phyloP scores from a whole-genome alignment of 2,888 invertebrate genomes.

The Euzophera pinguis region DNA sequence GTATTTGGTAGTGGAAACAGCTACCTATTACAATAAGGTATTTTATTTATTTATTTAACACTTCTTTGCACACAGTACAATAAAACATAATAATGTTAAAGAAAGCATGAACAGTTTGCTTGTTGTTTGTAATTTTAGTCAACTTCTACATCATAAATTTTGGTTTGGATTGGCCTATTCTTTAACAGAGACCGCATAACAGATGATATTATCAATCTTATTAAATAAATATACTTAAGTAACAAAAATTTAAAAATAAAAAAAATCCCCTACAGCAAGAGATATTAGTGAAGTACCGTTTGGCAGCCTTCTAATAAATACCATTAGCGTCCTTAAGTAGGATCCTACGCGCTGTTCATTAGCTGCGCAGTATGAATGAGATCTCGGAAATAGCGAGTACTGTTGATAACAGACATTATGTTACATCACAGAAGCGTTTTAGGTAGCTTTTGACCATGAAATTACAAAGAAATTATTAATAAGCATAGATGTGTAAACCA shows the following conservation, averaged over 20 bases:
- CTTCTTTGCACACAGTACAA: too few species aligned
- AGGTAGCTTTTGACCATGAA: conserved; percentile 11
- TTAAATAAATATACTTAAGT: not conserved
- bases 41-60: too few species aligned
- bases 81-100: too few species aligned
- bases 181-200: too few species aligned
- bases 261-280: not conserved
- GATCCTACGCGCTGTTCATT: conserved; percentile 72
- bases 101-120: too few species aligned
- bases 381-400: conserved; percentile 70
- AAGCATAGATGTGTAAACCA: too few species aligned
- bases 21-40: too few species aligned
- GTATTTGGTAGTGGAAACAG: too few species aligned
- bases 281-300: not conserved
- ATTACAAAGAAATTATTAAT: conserved; percentile 9
- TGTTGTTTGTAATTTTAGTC: too few species aligned
- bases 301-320: conserved; percentile 52
- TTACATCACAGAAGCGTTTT: conserved; percentile 28
- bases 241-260: not conserved
- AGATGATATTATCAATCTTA: too few species aligned
- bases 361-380: conserved; percentile 73
- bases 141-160: too few species aligned
- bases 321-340: conserved; percentile 71
- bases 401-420: conserved; percentile 51
- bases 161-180: too few species aligned